These are phyloP conservation scores for Hylia prasina DNA, from an alignment of 2,113 vertebrate genomes.

Conservation along the genomic window DNA sequence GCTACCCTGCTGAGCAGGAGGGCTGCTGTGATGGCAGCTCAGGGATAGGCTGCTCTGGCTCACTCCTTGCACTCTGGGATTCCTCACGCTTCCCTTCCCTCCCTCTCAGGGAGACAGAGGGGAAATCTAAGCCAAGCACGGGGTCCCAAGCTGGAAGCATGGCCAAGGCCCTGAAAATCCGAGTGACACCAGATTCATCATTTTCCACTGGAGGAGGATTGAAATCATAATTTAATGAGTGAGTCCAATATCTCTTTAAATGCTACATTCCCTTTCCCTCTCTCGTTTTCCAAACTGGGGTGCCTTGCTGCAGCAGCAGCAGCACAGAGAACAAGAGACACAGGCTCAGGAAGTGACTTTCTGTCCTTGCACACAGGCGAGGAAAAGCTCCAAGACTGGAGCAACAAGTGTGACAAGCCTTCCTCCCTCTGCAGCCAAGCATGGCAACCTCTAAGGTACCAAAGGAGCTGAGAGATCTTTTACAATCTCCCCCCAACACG, in stretches of 20 bases:
- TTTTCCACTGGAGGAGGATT: neutral
- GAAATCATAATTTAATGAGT: neutral
- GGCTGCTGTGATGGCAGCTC: neutral
- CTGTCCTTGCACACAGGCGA: neutral
- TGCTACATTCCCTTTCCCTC: neutral
- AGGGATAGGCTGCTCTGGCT: neutral
- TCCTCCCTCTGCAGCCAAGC: neutral
- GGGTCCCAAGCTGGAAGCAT: neutral
- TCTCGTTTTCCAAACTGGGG: neutral
- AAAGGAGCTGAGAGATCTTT: neutral
- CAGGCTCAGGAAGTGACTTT: neutral
- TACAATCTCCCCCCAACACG: neutral
- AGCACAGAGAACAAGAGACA: neutral
- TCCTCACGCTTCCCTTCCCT: rapidly evolving
- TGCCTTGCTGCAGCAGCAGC: neutral
- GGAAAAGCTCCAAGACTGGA: neutral
- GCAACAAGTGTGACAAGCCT: rapidly evolving
- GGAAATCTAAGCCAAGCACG: neutral
- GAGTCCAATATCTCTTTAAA: neutral
- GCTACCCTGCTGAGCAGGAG: neutral
- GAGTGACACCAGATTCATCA: neutral
- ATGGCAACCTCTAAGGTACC: neutral
- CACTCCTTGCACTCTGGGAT: neutral
- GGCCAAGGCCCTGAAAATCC: neutral
- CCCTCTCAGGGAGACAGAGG: neutral